These are phyloP conservation scores for Aphelinus certus DNA, from an alignment of 1,140 invertebrate genomes.

Conservation along the genomic window DNA sequence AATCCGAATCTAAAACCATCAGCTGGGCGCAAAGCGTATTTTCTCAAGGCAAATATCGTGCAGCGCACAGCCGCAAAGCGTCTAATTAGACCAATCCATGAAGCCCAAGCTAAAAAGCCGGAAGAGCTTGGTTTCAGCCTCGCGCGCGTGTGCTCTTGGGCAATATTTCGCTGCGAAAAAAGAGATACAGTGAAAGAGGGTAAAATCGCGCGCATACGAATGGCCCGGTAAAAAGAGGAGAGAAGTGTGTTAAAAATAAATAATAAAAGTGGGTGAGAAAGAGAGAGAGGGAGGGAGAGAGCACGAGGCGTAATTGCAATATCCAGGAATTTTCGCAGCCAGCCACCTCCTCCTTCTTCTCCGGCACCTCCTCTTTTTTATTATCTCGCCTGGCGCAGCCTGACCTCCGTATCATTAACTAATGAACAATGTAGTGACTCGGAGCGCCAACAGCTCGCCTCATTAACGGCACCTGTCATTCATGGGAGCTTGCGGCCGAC, in stretches of 20 bases:
- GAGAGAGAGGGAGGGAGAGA: not conserved
- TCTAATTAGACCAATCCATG: slow-evolving; percentile 11
- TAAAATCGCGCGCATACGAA: not conserved
- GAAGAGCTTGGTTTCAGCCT: not conserved
- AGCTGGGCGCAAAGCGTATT: too few relatives aligned
- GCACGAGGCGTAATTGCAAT: slow-evolving; percentile 10
- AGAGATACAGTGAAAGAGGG: not conserved
- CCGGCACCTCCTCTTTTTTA: slow-evolving; percentile 1
- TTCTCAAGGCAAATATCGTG: too few relatives aligned
- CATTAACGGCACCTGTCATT: slow-evolving; percentile 36
- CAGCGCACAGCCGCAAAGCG: not conserved
- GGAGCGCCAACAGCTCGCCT: slow-evolving; percentile 12
- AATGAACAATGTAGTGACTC: slow-evolving; percentile 26
- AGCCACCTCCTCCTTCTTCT: not conserved
- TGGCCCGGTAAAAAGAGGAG: not conserved
- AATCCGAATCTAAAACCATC: too few relatives aligned
- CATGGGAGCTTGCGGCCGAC: not conserved
- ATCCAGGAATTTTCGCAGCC: not conserved
- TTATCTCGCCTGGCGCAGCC: slow-evolving; percentile 13
- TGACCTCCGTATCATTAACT: slow-evolving; percentile 35
- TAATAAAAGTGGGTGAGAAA: not conserved
- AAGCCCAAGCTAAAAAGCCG: not conserved
- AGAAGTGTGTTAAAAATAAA: not conserved
- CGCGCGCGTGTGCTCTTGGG: not conserved
- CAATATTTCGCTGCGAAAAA: not conserved